These are phyloP conservation scores for Larimichthys crocea DNA, from an alignment of 2,113 vertebrate genomes.

Conservation along the genomic window DNA sequence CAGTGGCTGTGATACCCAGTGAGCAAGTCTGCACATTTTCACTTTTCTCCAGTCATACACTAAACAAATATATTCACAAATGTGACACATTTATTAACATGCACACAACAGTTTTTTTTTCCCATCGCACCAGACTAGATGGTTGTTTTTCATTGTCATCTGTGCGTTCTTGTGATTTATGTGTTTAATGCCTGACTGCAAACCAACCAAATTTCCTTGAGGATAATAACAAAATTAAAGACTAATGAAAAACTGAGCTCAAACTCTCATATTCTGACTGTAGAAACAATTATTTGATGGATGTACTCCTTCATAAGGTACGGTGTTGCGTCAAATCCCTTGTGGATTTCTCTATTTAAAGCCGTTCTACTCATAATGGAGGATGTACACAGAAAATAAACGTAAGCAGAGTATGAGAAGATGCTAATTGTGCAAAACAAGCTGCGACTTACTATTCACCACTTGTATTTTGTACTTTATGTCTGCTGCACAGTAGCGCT, in stretches of 20 bases:
- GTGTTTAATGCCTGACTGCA: slow-evolving; percentile 2
- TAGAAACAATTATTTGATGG: neutral
- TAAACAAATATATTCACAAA: slow-evolving; percentile 13
- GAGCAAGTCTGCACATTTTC: slow-evolving; percentile 16
- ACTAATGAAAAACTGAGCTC: neutral
- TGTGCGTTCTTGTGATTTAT: slow-evolving; percentile 35
- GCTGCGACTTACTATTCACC: neutral
- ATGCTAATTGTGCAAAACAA: neutral
- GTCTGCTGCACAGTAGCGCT: neutral
- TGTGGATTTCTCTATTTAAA: slow-evolving; percentile 11
- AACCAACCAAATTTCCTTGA: slow-evolving; percentile 13
- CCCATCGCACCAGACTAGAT: neutral
- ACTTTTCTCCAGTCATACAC: slow-evolving; percentile 3
- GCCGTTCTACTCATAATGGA: neutral
- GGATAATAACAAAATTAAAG: slow-evolving; percentile 27
- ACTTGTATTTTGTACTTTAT: neutral
- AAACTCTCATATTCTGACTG: neutral
- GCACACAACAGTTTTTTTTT: neutral
- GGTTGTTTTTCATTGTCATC: slow-evolving; percentile 21
- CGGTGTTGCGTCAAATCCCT: neutral
- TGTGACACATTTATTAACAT: neutral
- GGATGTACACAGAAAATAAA: neutral
- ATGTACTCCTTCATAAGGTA: slow-evolving; percentile 3
- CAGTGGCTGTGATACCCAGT: slow-evolving; percentile 26
- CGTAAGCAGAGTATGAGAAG: neutral